Base-by-base conservation (phyloP, 2,113 vertebrate genomes). In the Hiodon tergisus region DNA sequence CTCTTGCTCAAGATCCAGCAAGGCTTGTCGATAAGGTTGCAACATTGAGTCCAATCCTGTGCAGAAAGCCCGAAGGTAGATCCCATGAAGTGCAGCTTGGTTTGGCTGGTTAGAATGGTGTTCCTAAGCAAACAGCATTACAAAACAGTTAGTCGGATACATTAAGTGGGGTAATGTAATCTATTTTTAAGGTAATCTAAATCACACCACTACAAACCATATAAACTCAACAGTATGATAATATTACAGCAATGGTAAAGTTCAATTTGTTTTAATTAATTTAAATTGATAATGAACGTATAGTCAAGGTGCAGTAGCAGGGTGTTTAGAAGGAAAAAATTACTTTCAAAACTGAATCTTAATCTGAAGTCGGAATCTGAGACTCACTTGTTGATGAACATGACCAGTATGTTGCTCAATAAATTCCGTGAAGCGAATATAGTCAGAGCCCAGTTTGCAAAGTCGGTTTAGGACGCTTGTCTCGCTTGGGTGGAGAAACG, bases 1-100 rank as follows among this genome's bases (percentile, higher is more conserved):
- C 93, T 99, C 96, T 83, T 96, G 96, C 76, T 99, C 97, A 2
- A 99, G 88, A 84, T 97, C 97, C 77, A 99, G 93, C 6, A 99
- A 85, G 2, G 94, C 93, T 85, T 98, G 96, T 77, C 97, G 90
- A 86, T 99, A 99, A 0, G 97, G 95, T 86, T 96, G 95, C 81
- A 99, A 85, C 83, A 97, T 91, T 0, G 97, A 96, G 85, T 98
- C 95, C 4, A 99, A 89, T 0, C 97, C 97, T 0, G 96, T 96
- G 86, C 97, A 99, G 88, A 99, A 98, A 3, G 97, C 97, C 63
- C 95, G 88, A 73, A 99, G 78, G 84, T 99, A 99, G 77, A 98
- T 95, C 5, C 97, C 97, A 86, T 96, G 92, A 70, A 97, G 90
- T 14, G 93, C 95, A 3, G 91, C 81, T 86, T 92, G 96, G 77